These are phyloP conservation scores for Ciconia stormi DNA, from an alignment of 2,113 vertebrate genomes.

Conservation along the genomic window DNA sequence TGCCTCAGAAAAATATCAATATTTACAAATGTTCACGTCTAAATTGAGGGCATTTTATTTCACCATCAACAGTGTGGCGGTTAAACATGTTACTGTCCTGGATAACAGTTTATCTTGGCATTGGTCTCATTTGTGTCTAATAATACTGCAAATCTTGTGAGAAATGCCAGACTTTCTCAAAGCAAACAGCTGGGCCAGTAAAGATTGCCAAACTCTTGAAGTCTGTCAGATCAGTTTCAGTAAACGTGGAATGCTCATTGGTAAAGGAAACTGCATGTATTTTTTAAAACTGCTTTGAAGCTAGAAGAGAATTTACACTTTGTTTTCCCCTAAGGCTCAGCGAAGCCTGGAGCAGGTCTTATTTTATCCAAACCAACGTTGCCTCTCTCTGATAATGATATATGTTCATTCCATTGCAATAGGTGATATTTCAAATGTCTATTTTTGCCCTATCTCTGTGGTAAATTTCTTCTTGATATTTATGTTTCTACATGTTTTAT, in stretches of 20 bases:
- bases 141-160: neutral
- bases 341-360: neutral
- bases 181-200: neutral
- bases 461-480: neutral
- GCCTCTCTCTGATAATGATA: neutral
- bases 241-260: neutral
- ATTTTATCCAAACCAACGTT: neutral
- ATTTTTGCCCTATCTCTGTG: neutral
- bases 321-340: neutral
- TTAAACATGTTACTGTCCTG: neutral
- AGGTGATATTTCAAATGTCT: neutral
- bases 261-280: neutral
- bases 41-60: neutral
- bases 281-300: neutral
- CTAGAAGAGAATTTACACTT: neutral
- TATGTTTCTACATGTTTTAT: neutral
- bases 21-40: neutral
- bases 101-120: neutral
- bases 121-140: neutral
- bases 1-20: neutral
- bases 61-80: neutral
- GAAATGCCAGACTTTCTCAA: conserved; percentile 6
- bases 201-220: neutral
- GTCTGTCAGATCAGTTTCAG: neutral
- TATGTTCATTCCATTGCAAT: neutral